Conservation (phyloP, 2,113 vertebrate species). For the Meleagris gallopavo region DNA sequence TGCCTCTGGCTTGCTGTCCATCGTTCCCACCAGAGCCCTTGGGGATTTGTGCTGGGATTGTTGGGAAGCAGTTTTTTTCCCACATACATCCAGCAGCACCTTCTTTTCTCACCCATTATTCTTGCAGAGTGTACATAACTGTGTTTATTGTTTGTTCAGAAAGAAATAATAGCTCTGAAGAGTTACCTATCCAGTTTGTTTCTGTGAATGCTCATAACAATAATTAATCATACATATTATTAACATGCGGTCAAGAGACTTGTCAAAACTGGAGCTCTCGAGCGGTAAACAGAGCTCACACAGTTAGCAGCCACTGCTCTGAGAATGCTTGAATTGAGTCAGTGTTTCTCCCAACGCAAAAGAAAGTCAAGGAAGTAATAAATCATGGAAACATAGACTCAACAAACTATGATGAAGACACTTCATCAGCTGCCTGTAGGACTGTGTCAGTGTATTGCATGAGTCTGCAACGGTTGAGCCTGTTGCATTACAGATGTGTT, state of each 20-base stretch:
- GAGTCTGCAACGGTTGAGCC: background rate
- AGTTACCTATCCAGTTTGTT: rapidly evolving
- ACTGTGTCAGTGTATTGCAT: background rate
- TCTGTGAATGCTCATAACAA: background rate
- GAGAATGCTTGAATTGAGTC: slow-evolving; percentile 12
- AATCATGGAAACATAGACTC: slow-evolving; percentile 47
- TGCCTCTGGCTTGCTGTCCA: background rate
- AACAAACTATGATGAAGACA: slow-evolving; percentile 24
- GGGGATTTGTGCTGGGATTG: background rate
- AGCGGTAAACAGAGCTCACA: background rate
- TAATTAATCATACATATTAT: slow-evolving; percentile 41
- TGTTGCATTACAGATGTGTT: background rate
- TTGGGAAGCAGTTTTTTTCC: rapidly evolving
- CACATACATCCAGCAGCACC: background rate
- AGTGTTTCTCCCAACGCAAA: slow-evolving; percentile 17
- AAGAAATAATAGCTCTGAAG: slow-evolving; percentile 9
- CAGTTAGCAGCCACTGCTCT: slow-evolving; percentile 34
- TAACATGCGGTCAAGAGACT: slow-evolving; percentile 37
- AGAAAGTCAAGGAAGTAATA: slow-evolving; percentile 43
- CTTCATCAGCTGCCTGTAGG: slow-evolving; percentile 15
- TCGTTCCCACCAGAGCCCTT: rapidly evolving
- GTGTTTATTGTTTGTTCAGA: slow-evolving; percentile 13
- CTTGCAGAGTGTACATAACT: background rate
- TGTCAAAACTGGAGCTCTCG: background rate
- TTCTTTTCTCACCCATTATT: background rate